Percentiles rank a stretch among this genome's conserved stretches.
phyloP scores from a whole-genome alignment of 2,797 vertebrate genomes.

The Epinephelus awoara region DNA sequence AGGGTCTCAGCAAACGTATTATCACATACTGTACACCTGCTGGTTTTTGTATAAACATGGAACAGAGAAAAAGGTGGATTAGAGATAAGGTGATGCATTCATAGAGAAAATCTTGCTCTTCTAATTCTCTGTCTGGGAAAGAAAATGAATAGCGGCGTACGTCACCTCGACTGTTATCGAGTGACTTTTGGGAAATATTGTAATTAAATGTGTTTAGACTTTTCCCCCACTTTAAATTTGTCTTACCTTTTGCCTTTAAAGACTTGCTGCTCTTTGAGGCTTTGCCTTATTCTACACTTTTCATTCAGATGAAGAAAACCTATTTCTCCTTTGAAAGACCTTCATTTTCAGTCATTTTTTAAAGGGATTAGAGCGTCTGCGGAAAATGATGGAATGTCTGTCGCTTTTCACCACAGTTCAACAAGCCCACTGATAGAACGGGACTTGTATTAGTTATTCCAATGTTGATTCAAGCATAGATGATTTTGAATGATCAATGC shows the following conservation, averaged over 20 bases:
- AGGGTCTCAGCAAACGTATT: conserved; percentile 67
- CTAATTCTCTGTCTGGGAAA: conserved; percentile 36
- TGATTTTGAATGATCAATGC: conserved; percentile 77
- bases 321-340: conserved; percentile 80
- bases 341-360: conserved; percentile 80
- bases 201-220: conserved; percentile 66
- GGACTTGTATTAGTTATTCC: conserved; percentile 79
- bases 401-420: conserved; percentile 77
- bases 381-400: conserved; percentile 79
- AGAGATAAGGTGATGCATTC: conserved; percentile 52
- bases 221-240: conserved; percentile 69
- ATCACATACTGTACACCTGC: conserved; percentile 71
- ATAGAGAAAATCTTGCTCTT: conserved; percentile 23
- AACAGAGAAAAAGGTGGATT: conserved; percentile 47
- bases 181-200: conserved; percentile 50
- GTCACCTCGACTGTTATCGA: conserved; percentile 35
- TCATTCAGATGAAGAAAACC: conserved; percentile 77
- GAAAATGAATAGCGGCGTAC: conserved; percentile 20
- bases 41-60: conserved; percentile 64
- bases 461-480: conserved; percentile 74
- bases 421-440: conserved; percentile 75
- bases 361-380: conserved; percentile 79
- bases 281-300: conserved; percentile 62
- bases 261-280: conserved; percentile 65
- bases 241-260: conserved; percentile 55